Conservation (phyloP, 2,113 vertebrate genomes). For the Pomatorhinus ruficollis region DNA sequence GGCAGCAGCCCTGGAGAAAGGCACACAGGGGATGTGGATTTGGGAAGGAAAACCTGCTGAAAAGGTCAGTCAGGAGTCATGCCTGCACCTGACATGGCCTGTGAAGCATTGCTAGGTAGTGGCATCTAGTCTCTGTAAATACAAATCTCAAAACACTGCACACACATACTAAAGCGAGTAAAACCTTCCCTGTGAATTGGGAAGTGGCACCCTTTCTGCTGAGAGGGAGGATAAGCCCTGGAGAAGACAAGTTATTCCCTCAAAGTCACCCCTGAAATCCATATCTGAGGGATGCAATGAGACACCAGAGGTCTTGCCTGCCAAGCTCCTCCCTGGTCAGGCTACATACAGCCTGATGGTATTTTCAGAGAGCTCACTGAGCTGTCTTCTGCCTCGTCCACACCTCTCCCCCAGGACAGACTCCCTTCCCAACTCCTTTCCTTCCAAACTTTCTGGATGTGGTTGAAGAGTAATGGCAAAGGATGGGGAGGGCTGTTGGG, state of each 20-base stretch:
- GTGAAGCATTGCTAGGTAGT: background rate
- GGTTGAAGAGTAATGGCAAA: background rate
- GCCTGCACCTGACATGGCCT: background rate
- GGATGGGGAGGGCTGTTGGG: background rate
- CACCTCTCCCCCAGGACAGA: background rate
- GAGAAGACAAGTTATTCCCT: background rate
- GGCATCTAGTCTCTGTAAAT: background rate
- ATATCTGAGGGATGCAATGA: background rate
- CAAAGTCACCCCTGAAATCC: background rate
- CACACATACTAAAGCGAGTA: accelerated
- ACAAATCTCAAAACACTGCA: background rate
- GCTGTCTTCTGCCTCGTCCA: background rate
- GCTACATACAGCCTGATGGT: background rate
- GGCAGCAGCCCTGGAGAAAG: background rate
- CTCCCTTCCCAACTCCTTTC: background rate
- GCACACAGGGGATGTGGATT: background rate
- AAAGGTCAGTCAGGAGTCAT: background rate
- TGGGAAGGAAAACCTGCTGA: background rate
- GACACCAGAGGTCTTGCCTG: background rate
- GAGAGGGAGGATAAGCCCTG: background rate
- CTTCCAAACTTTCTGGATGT: background rate
- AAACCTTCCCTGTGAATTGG: background rate
- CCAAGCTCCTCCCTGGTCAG: background rate
- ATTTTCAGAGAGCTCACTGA: background rate
- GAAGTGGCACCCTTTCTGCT: background rate